Evolutionary conservation across 2,797 vertebrate genomes (phyloP).

Genomic region (Capromys pilorides): DNA sequence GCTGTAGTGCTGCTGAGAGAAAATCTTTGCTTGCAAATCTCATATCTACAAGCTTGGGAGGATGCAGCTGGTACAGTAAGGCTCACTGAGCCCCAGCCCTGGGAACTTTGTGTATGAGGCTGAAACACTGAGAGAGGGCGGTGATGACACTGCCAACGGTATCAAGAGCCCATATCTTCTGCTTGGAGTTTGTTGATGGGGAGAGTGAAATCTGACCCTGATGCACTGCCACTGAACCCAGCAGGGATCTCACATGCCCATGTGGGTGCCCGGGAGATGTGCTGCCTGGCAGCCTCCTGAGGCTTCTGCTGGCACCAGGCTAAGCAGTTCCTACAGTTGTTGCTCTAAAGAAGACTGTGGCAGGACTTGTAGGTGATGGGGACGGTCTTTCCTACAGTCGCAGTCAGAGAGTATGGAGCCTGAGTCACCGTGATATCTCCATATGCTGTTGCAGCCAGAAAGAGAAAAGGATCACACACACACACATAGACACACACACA

Average conservation of each 20-base stretch:
- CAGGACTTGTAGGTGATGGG: constrained; percentile 21
- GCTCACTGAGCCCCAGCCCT: background rate
- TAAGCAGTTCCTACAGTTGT: background rate
- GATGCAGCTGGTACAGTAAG: background rate
- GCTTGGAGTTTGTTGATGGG: background rate
- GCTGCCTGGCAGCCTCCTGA: background rate
- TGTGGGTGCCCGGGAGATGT: background rate
- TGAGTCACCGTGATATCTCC: background rate
- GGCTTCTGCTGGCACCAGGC: constrained; percentile 56
- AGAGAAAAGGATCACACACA: background rate
- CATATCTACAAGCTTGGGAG: background rate
- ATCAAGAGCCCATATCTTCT: background rate
- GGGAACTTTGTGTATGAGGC: background rate
- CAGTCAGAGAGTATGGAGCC: background rate
- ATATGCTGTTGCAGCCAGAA: background rate
- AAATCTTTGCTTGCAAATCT: background rate
- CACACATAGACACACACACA: too few species aligned
- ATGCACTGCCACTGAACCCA: background rate
- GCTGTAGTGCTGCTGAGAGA: background rate
- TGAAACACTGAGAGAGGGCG: background rate
- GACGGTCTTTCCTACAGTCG: background rate
- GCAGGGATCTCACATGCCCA: background rate
- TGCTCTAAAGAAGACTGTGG: background rate
- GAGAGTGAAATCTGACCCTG: background rate
- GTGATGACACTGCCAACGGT: background rate